These are phyloP conservation scores for Ficedula albicollis DNA, from an alignment of 2,797 vertebrate genomes.

Conservation along the genomic window DNA sequence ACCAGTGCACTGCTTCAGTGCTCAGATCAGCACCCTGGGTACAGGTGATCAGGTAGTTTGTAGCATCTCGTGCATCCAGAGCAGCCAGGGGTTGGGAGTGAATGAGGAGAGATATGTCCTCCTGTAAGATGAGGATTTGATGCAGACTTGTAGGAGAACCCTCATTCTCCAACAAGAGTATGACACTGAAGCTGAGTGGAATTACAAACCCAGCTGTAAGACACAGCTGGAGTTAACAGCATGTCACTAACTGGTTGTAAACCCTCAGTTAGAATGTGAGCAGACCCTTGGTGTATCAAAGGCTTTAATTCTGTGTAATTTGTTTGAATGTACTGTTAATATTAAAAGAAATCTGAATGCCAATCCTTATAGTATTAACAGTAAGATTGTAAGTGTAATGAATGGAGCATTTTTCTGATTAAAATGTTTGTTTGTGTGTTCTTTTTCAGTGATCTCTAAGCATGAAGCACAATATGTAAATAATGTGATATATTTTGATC, in stretches of 20 bases:
- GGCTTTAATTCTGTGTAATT: background rate
- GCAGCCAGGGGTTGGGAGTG: background rate
- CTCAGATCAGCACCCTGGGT: fast-evolving
- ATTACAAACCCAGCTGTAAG: background rate
- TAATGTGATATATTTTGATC: slow-evolving; percentile 88
- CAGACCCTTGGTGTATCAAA: background rate
- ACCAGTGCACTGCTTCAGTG: background rate
- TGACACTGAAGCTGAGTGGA: background rate
- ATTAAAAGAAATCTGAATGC: background rate
- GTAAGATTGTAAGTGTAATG: background rate
- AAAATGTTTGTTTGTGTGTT: slow-evolving; percentile 65
- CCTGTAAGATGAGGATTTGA: background rate
- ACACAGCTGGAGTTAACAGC: background rate
- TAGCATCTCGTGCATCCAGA: fast-evolving
- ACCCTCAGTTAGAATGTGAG: background rate
- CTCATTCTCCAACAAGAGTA: background rate
- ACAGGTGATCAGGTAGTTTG: background rate
- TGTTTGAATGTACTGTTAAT: background rate
- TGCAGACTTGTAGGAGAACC: background rate
- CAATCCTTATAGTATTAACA: background rate
- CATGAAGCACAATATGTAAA: slow-evolving; percentile 84
- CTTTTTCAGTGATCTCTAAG: slow-evolving; percentile 91
- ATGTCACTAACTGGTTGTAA: background rate
- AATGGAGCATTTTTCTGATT: background rate
- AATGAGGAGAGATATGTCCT: fast-evolving